Evolutionary conservation across 2,797 vertebrate genomes (phyloP), one percentile per base, ranked within the genome.

Genomic region (Zenarchopterus dispar): DNA sequence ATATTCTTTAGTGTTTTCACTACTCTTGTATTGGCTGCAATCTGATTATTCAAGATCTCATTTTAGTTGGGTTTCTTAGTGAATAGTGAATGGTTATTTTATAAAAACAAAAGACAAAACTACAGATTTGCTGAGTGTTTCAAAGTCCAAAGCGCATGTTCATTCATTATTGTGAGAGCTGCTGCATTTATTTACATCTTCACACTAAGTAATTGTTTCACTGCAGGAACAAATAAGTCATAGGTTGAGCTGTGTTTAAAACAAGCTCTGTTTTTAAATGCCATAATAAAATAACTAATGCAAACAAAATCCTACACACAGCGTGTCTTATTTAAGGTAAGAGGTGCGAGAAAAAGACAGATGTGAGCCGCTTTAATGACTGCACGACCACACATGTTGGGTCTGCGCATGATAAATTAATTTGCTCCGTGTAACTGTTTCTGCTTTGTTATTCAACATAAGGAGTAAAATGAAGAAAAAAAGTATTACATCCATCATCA

Each of bases 41-140:
- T 57, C 21, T 43, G 22, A 54, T 33, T 21, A 23, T 49, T 56
- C 26, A 18, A 21, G 50, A 57, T 47, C 51, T 39, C 33, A 48
- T 56, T 68, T 64, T 79, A 75, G 80, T 73, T 75, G 46, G 57
- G 16, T 59, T 48, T 65, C 51, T 31, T 26, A 58, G 63, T 60
- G 56, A 76, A 36, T 5, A 28, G 28, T 28, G 28, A 28, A 28
- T 28, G 1, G 5, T 24, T 24, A 24, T 24, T 24, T 24, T 24
- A 24, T 24, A 5, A 28, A 28, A 28, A n/a, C n/a, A 28, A 28
- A 1, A 28, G 8, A 28, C 56, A 16, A 31, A 8, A 23, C 17
- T 31, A 43, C 41, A 67, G 55, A 45, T 31, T 54, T 28, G n/a
- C n/a, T n/a, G 5, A 45, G 36, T 56, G 46, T 51, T 81, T 75